Conservation (phyloP, 2,888 invertebrate genomes). For the Polymixis lichenea region DNA sequence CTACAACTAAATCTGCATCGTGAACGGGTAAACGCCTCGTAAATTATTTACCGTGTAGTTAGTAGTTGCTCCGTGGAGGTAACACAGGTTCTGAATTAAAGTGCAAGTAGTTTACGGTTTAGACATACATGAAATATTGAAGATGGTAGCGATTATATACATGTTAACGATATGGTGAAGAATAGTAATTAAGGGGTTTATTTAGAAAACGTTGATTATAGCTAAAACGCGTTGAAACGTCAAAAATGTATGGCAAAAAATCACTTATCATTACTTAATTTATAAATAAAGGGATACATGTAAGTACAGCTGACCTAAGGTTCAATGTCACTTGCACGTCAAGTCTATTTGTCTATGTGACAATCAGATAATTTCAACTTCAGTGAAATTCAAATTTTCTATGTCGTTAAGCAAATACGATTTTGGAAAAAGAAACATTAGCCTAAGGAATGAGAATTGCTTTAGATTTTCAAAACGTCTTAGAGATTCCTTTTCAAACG, state of each 20-base stretch:
- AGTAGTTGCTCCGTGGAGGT: slow-evolving; percentile 41
- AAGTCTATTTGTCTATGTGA: background rate
- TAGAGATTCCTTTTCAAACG: background rate
- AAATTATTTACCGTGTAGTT: slow-evolving; percentile 47
- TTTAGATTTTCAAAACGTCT: background rate
- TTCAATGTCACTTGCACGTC: background rate
- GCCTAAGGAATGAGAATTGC: background rate
- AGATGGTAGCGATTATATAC: slow-evolving; percentile 2
- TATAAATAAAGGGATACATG: background rate
- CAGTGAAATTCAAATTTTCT: background rate
- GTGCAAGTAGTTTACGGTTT: slow-evolving; percentile 36
- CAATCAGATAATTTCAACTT: background rate
- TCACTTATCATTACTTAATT: background rate
- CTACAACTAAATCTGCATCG: slow-evolving; percentile 46
- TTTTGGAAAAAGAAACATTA: background rate
- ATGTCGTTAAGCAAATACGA: no score
- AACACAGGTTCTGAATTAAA: slow-evolving; percentile 49
- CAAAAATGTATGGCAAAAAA: background rate
- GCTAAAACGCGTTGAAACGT: background rate
- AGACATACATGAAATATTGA: slow-evolving; percentile 15
- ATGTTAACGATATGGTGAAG: background rate
- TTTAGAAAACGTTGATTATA: background rate
- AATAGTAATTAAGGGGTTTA: background rate
- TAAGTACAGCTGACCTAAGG: background rate
- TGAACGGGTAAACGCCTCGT: slow-evolving; percentile 46